Conservation (phyloP, 2,888 invertebrate species). For the Idaea dimidiata region DNA sequence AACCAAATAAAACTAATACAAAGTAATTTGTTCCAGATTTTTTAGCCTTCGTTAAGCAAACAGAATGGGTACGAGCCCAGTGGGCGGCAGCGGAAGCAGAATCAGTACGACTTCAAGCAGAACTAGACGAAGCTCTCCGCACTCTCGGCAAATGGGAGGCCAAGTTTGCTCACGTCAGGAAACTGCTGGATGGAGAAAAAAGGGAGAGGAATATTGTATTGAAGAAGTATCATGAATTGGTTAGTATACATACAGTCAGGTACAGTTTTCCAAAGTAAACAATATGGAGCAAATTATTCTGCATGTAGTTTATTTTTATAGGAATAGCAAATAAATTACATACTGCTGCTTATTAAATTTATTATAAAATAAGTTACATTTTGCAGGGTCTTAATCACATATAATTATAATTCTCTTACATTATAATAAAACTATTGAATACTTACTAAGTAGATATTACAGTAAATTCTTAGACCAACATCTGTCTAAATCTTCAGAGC, state of each 20-base stretch:
- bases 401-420: too few relatives aligned
- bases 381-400: too few relatives aligned
- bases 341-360: too few relatives aligned
- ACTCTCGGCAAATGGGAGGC: conserved; percentile 89
- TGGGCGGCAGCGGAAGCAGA: conserved; percentile 87
- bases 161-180: conserved; percentile 90
- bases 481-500: conserved; percentile 71
- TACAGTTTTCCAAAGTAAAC: background rate
- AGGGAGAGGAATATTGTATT: conserved; percentile 85
- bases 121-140: conserved; percentile 85
- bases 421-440: too few relatives aligned
- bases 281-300: too few relatives aligned
- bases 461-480: background rate
- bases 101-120: conserved; percentile 85
- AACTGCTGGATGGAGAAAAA: conserved; percentile 90
- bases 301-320: too few relatives aligned
- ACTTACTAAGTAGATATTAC: background rate
- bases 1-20: background rate
- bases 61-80: conserved; percentile 85
- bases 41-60: conserved; percentile 85
- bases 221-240: conserved; percentile 86
- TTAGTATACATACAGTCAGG: conserved; percentile 46
- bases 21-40: conserved; percentile 80
- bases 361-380: too few relatives aligned
- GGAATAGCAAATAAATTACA: too few relatives aligned